A percentile compares a stretch with the other conserved stretches of the same genome.
These are phyloP conservation scores for Discoglossus pictus DNA, from an alignment of 2,797 vertebrate species.

Conservation along the genomic window DNA sequence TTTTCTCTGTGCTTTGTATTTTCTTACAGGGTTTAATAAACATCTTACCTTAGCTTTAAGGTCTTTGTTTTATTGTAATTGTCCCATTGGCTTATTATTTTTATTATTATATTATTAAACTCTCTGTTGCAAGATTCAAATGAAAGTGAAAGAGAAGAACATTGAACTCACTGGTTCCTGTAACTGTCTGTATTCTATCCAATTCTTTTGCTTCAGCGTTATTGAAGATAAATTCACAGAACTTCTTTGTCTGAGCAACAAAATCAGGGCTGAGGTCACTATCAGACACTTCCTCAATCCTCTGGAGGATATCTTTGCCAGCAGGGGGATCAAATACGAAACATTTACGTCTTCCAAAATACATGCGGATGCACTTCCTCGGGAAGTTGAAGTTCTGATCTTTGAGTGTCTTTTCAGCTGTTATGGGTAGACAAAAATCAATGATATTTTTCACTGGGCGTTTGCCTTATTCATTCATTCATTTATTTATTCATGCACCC, in stretches of 20 bases:
- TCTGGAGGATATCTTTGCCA: conserved; percentile 43
- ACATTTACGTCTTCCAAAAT: conserved; percentile 56
- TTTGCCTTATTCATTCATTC: no score
- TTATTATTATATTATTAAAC: no score
- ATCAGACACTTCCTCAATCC: conserved; percentile 53
- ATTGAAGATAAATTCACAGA: conserved; percentile 52
- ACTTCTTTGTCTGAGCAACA: conserved; percentile 47
- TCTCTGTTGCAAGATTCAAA: no score
- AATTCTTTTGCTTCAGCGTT: conserved; percentile 53
- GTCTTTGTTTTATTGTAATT: no score
- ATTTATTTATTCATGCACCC: no score
- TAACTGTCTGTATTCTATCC: conserved; percentile 46
- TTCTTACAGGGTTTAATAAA: no score
- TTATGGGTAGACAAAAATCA: neutral
- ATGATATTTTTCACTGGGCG: no score
- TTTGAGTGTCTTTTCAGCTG: neutral
- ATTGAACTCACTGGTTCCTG: conserved; percentile 40
- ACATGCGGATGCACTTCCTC: conserved; percentile 51
- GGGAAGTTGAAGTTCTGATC: conserved; percentile 46
- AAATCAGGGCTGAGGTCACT: conserved; percentile 50
- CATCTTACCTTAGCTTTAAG: no score
- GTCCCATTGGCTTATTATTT: no score
- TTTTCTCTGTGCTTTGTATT: no score
- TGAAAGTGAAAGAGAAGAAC: neutral
- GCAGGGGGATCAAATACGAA: conserved; percentile 58